phyloP scores from a whole-genome alignment of 2,797 vertebrate species.

The Borostomias antarcticus region DNA sequence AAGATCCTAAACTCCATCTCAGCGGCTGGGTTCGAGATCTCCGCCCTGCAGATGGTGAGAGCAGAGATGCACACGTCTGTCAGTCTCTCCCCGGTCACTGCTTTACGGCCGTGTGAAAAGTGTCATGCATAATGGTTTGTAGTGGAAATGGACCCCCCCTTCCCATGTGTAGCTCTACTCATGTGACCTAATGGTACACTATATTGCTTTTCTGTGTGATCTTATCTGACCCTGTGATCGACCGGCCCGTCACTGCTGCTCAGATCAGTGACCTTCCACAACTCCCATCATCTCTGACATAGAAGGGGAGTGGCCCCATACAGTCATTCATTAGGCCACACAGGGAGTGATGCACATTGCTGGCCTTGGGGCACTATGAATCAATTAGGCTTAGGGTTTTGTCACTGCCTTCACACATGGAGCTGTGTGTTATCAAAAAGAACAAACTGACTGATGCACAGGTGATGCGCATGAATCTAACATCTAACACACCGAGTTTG shows the following conservation, averaged over 20 bases:
- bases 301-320: no score
- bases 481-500: background rate
- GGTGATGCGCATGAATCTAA: background rate
- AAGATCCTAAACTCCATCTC: slow-evolving; percentile 88
- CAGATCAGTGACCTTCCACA: background rate
- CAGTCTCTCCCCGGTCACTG: no score
- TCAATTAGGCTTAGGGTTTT: slow-evolving; percentile 50
- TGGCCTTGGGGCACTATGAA: slow-evolving; percentile 40
- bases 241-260: background rate
- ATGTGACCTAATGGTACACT: background rate
- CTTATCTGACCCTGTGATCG: background rate
- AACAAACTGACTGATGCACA: background rate
- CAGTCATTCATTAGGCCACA: slow-evolving; percentile 12
- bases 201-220: background rate
- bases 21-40: slow-evolving; percentile 86
- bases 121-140: no score
- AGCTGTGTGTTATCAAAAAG: slow-evolving; percentile 4
- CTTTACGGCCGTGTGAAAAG: no score
- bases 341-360: slow-evolving; percentile 44
- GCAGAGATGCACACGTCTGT: background rate
- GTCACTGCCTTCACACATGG: slow-evolving; percentile 28
- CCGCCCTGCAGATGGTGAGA: slow-evolving; percentile 92
- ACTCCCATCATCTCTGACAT: no score
- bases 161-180: no score
- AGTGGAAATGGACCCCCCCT: no score